A percentile compares a stretch with the other conserved stretches of the same genome.
Evolutionary conservation across 2,113 vertebrate genomes (phyloP).

Genomic region (Sus scrofa): DNA sequence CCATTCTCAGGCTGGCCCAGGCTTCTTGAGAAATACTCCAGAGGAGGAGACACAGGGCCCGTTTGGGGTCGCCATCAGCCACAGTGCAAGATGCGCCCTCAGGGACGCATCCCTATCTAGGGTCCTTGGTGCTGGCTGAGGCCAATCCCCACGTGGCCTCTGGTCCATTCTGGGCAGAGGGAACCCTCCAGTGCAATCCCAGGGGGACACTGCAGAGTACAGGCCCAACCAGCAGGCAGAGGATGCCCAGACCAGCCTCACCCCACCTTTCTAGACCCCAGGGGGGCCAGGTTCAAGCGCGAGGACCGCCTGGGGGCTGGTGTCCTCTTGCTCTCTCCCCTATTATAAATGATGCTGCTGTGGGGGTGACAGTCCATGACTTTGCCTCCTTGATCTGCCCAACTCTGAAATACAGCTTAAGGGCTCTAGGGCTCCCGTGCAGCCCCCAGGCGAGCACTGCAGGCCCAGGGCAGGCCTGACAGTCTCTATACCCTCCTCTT

Average conservation of each 20-base stretch:
- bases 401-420: constrained; percentile 86
- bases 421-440: constrained; percentile 84
- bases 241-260: neutral
- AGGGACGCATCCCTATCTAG: neutral
- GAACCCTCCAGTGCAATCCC: neutral
- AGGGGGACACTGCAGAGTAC: neutral
- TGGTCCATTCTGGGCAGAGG: neutral
- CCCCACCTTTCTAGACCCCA: neutral
- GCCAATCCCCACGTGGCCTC: neutral
- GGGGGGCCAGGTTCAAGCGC: neutral
- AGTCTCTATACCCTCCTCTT: constrained; percentile 79
- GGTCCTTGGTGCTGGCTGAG: neutral
- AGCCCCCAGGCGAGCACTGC: constrained; percentile 79
- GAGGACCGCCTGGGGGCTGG: rapidly evolving
- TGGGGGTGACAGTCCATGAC: constrained; percentile 89
- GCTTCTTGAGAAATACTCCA: neutral
- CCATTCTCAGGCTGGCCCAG: neutral
- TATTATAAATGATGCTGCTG: constrained; percentile 78
- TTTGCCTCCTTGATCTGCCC: constrained; percentile 87
- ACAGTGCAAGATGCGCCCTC: neutral
- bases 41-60: neutral
- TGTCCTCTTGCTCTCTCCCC: neutral
- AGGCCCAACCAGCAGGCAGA: neutral
- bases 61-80: neutral
- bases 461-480: neutral